A percentile compares a stretch with the other conserved stretches of the same genome.
phyloP scores from a whole-genome alignment of 23 tunicate genomes.

The Styela plicata region DNA sequence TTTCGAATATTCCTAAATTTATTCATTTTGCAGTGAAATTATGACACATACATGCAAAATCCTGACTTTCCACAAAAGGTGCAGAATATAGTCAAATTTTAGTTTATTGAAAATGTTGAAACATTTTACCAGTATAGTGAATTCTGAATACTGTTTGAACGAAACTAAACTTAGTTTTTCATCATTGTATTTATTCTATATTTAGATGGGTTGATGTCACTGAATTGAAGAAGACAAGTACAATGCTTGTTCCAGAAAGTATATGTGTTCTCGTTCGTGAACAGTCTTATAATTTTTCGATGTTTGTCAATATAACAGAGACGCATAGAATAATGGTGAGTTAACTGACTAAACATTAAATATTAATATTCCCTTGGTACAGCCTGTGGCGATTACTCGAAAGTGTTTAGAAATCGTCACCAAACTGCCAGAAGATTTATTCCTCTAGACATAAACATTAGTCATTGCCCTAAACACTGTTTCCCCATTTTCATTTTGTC shows the following conservation, averaged over 20 bases:
- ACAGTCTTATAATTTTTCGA: slow-evolving; percentile 69
- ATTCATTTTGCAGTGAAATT: no score
- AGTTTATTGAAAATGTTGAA: no score
- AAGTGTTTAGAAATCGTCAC: not conserved
- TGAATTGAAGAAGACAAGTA: slow-evolving; percentile 74
- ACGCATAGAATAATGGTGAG: slow-evolving; percentile 71
- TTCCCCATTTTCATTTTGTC: no score
- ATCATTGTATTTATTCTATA: not conserved
- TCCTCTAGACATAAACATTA: not conserved
- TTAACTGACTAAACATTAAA: no score
- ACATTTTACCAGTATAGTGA: not conserved
- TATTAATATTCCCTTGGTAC: no score
- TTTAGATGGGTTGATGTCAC: slow-evolving; percentile 95
- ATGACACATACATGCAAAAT: no score
- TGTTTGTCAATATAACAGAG: slow-evolving; percentile 80
- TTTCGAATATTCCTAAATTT: no score
- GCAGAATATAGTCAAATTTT: not conserved
- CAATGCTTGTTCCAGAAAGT: slow-evolving; percentile 88
- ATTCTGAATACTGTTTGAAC: not conserved
- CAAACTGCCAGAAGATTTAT: no score
- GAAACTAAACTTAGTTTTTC: not conserved
- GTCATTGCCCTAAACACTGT: not conserved
- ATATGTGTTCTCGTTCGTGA: slow-evolving; percentile 66
- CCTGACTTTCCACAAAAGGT: no score
- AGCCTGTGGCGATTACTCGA: not conserved